A percentile compares a stretch with the other conserved stretches of the same genome.
Conservation (phyloP, 2,113 vertebrate genomes). For the Paracanthobrama guichenoti region DNA sequence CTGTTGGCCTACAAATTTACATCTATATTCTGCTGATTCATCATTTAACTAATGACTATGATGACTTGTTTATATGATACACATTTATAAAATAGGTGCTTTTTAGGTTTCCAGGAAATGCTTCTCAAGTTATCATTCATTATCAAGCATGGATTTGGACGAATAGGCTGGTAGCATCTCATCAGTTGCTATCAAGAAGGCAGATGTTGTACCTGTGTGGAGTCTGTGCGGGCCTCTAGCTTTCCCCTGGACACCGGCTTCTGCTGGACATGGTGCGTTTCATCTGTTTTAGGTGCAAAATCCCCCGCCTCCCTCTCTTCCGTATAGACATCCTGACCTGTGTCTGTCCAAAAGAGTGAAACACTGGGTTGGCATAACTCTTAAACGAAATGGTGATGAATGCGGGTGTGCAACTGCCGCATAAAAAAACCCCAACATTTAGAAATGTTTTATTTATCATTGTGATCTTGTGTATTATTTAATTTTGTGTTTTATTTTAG, state of each 20-base stretch:
- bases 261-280: slow-evolving; percentile 84
- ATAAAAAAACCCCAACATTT: no score
- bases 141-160: not conserved
- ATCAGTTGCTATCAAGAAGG: not conserved
- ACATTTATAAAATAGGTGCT: not conserved
- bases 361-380: not conserved
- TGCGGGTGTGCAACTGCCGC: not conserved
- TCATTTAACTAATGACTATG: not conserved
- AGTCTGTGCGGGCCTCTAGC: slow-evolving; percentile 79
- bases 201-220: slow-evolving; percentile 77
- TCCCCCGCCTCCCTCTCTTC: slow-evolving; percentile 87
- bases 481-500: no score
- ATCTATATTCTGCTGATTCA: not conserved
- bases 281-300: slow-evolving; percentile 82
- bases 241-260: slow-evolving; percentile 79
- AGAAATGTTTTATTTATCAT: no score
- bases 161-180: not conserved
- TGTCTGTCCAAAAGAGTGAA: slow-evolving; percentile 67
- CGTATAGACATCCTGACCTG: slow-evolving; percentile 80
- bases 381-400: not conserved
- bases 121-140: not conserved
- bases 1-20: not conserved
- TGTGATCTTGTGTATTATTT: no score
- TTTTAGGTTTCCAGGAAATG: not conserved
- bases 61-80: not conserved